These are phyloP conservation scores for Brachionus asplanchnoidis DNA, from an alignment of 1,140 invertebrate species.

Conservation along the genomic window DNA sequence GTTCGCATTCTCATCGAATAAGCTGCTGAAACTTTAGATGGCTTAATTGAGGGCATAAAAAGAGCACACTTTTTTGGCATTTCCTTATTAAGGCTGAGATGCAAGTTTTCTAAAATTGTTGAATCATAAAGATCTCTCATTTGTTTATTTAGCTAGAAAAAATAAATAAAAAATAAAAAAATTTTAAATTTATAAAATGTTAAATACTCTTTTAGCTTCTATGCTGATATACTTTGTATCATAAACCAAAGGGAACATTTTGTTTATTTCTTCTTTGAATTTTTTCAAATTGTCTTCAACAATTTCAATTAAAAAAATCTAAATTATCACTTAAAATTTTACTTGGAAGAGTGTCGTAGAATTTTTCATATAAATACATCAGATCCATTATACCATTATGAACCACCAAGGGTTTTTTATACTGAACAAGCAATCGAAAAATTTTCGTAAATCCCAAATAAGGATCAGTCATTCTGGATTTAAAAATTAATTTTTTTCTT, in stretches of 20 bases:
- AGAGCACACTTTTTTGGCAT: slow-evolving; percentile 22
- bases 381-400: slow-evolving; percentile 71
- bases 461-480: slow-evolving; percentile 56
- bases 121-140: slow-evolving; percentile 19
- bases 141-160: slow-evolving; percentile 10
- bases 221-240: slow-evolving; percentile 70
- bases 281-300: slow-evolving; percentile 60
- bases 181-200: neutral
- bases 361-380: slow-evolving; percentile 68
- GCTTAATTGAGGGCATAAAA: slow-evolving; percentile 43
- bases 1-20: slow-evolving; percentile 52
- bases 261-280: slow-evolving; percentile 65
- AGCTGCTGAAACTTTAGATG: slow-evolving; percentile 41
- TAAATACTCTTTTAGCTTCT: slow-evolving; percentile 49
- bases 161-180: neutral
- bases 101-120: slow-evolving; percentile 14
- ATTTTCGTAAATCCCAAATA: slow-evolving; percentile 67
- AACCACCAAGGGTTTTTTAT: slow-evolving; percentile 68
- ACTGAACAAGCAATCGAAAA: slow-evolving; percentile 61
- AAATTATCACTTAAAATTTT: slow-evolving; percentile 42
- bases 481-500: neutral
- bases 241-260: slow-evolving; percentile 66
- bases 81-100: neutral
- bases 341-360: slow-evolving; percentile 66
- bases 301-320: neutral